Percentiles rank a stretch among this genome's conserved stretches.
Conservation (phyloP, 2,113 vertebrate genomes). For the Psettodes erumei region DNA sequence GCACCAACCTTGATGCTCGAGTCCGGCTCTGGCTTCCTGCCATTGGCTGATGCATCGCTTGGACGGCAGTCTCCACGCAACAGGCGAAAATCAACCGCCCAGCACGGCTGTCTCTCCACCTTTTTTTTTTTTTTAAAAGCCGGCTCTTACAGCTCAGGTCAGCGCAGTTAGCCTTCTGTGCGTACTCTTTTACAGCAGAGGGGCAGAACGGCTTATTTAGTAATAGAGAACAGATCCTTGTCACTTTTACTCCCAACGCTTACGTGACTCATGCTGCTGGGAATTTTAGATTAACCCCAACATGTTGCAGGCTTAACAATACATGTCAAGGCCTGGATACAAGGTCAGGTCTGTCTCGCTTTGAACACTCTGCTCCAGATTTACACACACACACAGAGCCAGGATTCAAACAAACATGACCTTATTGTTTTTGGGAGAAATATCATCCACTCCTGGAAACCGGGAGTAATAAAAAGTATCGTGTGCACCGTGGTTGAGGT, state of each 20-base stretch:
- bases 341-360: background rate
- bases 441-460: constrained; percentile 69
- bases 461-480: constrained; percentile 57
- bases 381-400: background rate
- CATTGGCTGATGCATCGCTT: constrained; percentile 76
- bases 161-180: constrained; percentile 37
- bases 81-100: constrained; percentile 43
- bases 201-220: background rate
- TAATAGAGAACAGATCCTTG: constrained; percentile 14
- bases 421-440: constrained; percentile 47
- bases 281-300: constrained; percentile 15
- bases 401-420: constrained; percentile 25
- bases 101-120: constrained; percentile 15
- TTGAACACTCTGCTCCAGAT: background rate
- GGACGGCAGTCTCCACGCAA: constrained; percentile 68
- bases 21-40: constrained; percentile 71
- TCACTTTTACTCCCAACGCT: constrained; percentile 3
- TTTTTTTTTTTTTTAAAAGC: constrained; percentile 57
- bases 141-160: constrained; percentile 39
- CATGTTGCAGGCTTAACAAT: background rate
- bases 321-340: constrained; percentile 4
- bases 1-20: constrained; percentile 54
- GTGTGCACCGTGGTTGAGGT: constrained; percentile 55
- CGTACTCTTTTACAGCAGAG: constrained; percentile 32
- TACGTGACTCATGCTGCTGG: background rate